Percentiles rank a stretch among this genome's conserved stretches.
Evolutionary conservation across 2,797 vertebrate genomes (phyloP).

Genomic region (Novumbra hubbsi): DNA sequence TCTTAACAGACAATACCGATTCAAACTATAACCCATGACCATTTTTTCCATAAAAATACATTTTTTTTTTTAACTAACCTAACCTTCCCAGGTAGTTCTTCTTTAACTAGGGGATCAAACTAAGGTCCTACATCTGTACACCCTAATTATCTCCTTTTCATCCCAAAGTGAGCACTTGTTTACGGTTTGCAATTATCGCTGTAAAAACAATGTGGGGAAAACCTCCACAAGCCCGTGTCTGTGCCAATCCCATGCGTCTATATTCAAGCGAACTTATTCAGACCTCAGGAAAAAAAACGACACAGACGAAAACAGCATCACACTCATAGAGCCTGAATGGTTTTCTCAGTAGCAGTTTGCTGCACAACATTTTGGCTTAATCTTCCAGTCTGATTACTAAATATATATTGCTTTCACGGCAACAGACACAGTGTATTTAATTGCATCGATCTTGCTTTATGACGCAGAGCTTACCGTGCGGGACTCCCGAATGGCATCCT

Average conservation of each 20-base stretch:
- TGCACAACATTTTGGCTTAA: not conserved
- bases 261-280: not conserved
- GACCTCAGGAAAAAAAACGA: not conserved
- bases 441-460: not conserved
- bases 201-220: not conserved
- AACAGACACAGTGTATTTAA: not conserved
- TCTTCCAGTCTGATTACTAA: not conserved
- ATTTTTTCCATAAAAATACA: too few species aligned
- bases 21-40: too few species aligned
- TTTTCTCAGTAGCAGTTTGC: not conserved
- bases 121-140: not conserved
- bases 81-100: too few species aligned
- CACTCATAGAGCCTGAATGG: not conserved
- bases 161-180: not conserved
- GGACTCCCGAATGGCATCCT: not conserved
- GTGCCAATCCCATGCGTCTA: not conserved
- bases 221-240: not conserved
- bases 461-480: not conserved
- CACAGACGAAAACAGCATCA: not conserved
- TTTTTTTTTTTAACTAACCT: too few species aligned
- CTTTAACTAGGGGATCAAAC: too few species aligned
- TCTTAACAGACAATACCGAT: too few species aligned
- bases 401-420: too few species aligned
- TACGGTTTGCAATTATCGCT: not conserved
- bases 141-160: not conserved